These are phyloP conservation scores for Synanthedon myopaeformis DNA, from an alignment of 2,888 invertebrate species.

Conservation along the genomic window DNA sequence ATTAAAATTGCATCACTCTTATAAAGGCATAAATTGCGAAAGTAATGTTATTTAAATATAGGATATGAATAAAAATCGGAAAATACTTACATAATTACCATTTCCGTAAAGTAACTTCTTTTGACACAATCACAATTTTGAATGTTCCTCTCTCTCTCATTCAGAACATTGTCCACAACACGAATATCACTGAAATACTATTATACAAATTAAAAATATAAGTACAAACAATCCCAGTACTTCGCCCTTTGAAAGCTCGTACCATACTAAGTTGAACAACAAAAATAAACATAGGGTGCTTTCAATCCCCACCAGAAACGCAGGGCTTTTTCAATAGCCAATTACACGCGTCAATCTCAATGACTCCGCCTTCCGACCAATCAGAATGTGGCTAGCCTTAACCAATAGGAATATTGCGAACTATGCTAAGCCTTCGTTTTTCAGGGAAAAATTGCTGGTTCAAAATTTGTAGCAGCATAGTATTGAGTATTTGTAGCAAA, in stretches of 20 bases:
- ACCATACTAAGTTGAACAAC: slow-evolving; percentile 58
- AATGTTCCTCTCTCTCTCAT: background rate
- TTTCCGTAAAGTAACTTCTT: slow-evolving; percentile 30
- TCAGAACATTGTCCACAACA: background rate
- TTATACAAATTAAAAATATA: background rate
- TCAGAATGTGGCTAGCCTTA: slow-evolving; percentile 12
- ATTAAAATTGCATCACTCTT: too few species aligned
- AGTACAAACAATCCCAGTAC: slow-evolving; percentile 1
- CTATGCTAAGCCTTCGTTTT: slow-evolving; percentile 16
- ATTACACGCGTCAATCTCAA: slow-evolving; percentile 17
- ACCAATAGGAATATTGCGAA: slow-evolving; percentile 36
- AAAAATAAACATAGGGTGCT: slow-evolving; percentile 67
- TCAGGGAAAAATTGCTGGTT: slow-evolving; percentile 7
- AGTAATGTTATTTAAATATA: slow-evolving; percentile 1
- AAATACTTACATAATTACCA: slow-evolving; percentile 64
- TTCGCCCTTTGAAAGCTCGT: slow-evolving; percentile 44
- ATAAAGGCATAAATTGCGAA: background rate
- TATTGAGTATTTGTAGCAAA: slow-evolving; percentile 18
- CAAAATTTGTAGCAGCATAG: slow-evolving; percentile 34
- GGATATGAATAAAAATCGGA: background rate
- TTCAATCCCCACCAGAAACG: slow-evolving; percentile 36
- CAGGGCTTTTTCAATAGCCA: slow-evolving; percentile 33
- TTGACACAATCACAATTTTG: background rate
- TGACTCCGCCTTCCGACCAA: slow-evolving; percentile 50
- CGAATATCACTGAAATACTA: background rate